Base-by-base conservation (phyloP, 64 coral and sea anemone genomes). In the Montipora foliosa region DNA sequence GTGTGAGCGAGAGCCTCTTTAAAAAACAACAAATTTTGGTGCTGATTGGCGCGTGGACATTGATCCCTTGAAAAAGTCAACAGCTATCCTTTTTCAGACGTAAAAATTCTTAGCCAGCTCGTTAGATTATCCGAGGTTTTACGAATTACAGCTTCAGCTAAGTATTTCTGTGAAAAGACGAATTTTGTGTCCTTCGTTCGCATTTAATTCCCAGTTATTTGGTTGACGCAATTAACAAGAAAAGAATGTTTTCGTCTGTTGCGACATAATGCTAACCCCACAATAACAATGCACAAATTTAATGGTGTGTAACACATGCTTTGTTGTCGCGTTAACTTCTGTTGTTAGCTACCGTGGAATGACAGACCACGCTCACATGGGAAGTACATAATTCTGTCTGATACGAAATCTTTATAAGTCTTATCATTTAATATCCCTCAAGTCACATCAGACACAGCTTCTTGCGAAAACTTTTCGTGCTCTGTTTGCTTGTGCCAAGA, bases 301-400 rank as follows among this genome's bases (percentile, higher is more conserved):
- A 86, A 71, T 86, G 6, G 82, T 50, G 62, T 86, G 66, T 66
- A 86, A 86, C 44, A 51, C 66, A 71, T 86, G 64, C 21, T 86
- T 86, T 86, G 82, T 86, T 67, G 6, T 71, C 10, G 46, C 19
- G 17, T 11, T 19, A 8, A 21, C 7, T 20, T 2, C 19, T 60
- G 17, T 82, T 44, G 80, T 86, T 86, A 9, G 66, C 14, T 67
- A 72, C 82, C 19, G 62, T 49, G 82, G 82, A 72, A 86, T 86
- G 62, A 51, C n/a, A 10, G 15, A 86, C 8, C 19, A 5, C 16
- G 19, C 7, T 71, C 5, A 29, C 1, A 14, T 22, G 8, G 10
- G 20, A 37, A 45, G 16, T 50, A 20, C 82, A 8, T 24, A 5
- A 71, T 45, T 8, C 71, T 86, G n/a, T 50, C 66, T 22, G 0